These are phyloP conservation scores for Symphodus melops DNA, from an alignment of 2,113 vertebrate genomes.

Conservation along the genomic window DNA sequence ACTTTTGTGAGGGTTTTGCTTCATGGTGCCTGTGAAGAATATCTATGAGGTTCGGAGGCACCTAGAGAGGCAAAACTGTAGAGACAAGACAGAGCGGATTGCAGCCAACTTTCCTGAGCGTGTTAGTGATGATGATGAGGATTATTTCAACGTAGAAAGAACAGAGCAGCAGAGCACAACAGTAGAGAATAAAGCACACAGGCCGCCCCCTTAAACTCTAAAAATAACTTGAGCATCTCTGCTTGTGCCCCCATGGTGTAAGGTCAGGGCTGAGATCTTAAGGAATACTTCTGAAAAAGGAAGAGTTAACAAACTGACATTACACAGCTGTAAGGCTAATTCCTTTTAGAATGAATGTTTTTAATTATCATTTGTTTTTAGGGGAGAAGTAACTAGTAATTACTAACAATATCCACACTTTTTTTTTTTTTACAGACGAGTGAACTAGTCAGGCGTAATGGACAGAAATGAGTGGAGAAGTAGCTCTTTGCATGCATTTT, in stretches of 20 bases:
- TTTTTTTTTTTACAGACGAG: too few relatives aligned
- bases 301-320: too few relatives aligned
- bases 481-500: too few relatives aligned
- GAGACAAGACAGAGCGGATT: slow-evolving; percentile 19
- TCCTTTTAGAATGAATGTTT: not conserved
- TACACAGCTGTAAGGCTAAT: not conserved
- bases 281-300: too few relatives aligned
- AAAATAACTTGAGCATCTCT: not conserved
- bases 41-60: slow-evolving; percentile 44
- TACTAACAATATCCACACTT: not conserved
- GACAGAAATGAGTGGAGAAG: too few relatives aligned
- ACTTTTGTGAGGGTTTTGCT: slow-evolving; percentile 69
- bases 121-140: not conserved
- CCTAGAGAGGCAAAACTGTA: slow-evolving; percentile 23
- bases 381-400: too few relatives aligned
- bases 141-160: not conserved
- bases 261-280: too few relatives aligned
- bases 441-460: too few relatives aligned
- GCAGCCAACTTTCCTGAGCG: slow-evolving; percentile 60
- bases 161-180: slow-evolving; percentile 50
- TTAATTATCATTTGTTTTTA: not conserved
- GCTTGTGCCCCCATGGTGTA: too few relatives aligned
- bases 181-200: slow-evolving; percentile 52
- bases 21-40: slow-evolving; percentile 60
- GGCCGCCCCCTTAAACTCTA: not conserved